Evolutionary conservation across 2,888 invertebrate species (phyloP).

Genomic region (Pachydiplax longipennis): DNA sequence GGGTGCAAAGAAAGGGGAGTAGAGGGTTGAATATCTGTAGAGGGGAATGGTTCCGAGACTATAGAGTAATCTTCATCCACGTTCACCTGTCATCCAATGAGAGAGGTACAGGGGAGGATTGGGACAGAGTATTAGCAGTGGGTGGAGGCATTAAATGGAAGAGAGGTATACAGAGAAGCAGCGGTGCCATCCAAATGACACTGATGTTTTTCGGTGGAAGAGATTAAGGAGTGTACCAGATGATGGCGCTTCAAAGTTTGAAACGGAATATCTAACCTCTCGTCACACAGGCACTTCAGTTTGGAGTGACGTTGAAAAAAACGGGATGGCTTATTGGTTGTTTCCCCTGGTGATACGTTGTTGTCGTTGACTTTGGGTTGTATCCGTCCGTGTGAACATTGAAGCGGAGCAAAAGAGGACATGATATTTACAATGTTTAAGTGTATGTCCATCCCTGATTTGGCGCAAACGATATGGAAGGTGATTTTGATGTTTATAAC

Average conservation of each 20-base stretch:
- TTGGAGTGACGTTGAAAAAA: no score
- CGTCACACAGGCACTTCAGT: no score
- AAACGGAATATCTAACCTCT: neutral
- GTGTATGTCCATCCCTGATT: no score
- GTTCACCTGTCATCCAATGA: neutral
- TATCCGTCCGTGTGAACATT: no score
- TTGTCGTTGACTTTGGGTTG: no score
- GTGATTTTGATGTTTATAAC: no score
- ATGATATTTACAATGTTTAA: no score
- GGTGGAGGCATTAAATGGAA: neutral
- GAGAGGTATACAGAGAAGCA: neutral
- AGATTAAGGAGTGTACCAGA: neutral
- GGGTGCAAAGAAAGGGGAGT: neutral
- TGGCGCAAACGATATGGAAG: no score
- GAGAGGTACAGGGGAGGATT: neutral
- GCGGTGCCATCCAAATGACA: neutral
- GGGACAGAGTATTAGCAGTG: neutral
- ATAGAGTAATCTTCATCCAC: neutral
- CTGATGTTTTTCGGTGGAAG: neutral
- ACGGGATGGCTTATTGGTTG: no score
- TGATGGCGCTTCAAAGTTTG: neutral
- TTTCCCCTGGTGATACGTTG: no score
- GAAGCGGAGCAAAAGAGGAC: no score
- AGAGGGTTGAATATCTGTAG: neutral
- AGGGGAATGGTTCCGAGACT: neutral